These are phyloP conservation scores for Ophonus ardosiacus DNA, from an alignment of 2,888 invertebrate species.

Conservation along the genomic window DNA sequence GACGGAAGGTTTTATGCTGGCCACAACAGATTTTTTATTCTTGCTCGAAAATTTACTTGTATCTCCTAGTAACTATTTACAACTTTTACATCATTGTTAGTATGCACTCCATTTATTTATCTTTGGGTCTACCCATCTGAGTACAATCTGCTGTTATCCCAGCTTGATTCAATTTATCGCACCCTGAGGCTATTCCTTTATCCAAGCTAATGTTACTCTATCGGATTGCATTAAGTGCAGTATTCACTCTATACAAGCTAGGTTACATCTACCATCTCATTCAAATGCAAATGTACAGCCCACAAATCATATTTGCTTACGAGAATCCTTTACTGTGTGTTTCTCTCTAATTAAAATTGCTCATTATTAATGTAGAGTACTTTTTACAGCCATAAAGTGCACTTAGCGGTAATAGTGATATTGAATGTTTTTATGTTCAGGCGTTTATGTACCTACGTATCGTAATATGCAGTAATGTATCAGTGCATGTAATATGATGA, in stretches of 20 bases:
- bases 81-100: too few species aligned
- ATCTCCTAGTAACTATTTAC: too few species aligned
- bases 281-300: neutral
- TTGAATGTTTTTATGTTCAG: constrained; percentile 26
- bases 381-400: neutral
- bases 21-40: too few species aligned
- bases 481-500: neutral
- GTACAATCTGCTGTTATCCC: neutral
- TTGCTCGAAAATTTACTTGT: too few species aligned
- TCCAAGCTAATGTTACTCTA: neutral
- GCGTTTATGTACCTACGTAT: neutral
- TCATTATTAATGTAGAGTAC: neutral
- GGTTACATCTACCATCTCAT: neutral
- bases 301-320: neutral
- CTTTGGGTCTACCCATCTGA: neutral
- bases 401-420: neutral
- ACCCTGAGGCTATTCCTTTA: too few species aligned
- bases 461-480: neutral
- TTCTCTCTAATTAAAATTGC: neutral
- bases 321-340: neutral
- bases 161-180: neutral
- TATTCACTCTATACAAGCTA: neutral
- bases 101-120: neutral
- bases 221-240: neutral
- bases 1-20: too few species aligned